Evolutionary conservation across 2,888 invertebrate species (phyloP), one percentile per base, ranked within the genome.

Genomic region (Aromia moschata): DNA sequence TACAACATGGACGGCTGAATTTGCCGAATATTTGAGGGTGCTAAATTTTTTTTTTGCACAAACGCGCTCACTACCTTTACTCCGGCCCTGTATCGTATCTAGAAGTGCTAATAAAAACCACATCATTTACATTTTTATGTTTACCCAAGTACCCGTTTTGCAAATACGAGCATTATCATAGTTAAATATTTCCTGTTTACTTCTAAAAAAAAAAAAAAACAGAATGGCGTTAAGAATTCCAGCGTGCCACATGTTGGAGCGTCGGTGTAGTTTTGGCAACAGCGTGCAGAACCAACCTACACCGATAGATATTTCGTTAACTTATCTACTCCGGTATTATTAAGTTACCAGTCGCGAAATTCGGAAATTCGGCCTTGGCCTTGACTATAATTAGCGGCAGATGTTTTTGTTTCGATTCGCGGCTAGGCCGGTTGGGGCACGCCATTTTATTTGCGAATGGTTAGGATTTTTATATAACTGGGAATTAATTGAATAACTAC

Each of bases 331-430:
- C 31, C 30, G 36, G 41, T 52, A 55, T 56, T 55, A 58, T 49
- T 49, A 58, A 51, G 43, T 46, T 18, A 51, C 45, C 53, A 56
- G 51, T 60, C 57, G 56, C 25, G 40, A 5, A 7, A 7, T 53
- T 51, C 58, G 68, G 40, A 5, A 7, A 7, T 53, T 51, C 58
- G 68, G 60, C 73, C 73, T 73, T 73, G 73, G 71, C 73, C 73
- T 72, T 73, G 73, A 55, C 70, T 69, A 72, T 70, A 69, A 68
- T 72, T 69, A 70, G 67, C 63, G 62, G 64, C 73, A 73, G 71
- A 68, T 73, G 73, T 69, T 69, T 65, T 68, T 66, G 65, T 65
- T 64, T 64, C 25, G 47, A 40, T 40, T 40, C 9, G 33, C 37
- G 25, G 15, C 47, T 47, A 1, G 15, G 18, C 44, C 33, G 16